A percentile compares a stretch with the other conserved stretches of the same genome.
Evolutionary conservation across 2,113 vertebrate species (phyloP).

Genomic region (Gadus chalcogrammus): DNA sequence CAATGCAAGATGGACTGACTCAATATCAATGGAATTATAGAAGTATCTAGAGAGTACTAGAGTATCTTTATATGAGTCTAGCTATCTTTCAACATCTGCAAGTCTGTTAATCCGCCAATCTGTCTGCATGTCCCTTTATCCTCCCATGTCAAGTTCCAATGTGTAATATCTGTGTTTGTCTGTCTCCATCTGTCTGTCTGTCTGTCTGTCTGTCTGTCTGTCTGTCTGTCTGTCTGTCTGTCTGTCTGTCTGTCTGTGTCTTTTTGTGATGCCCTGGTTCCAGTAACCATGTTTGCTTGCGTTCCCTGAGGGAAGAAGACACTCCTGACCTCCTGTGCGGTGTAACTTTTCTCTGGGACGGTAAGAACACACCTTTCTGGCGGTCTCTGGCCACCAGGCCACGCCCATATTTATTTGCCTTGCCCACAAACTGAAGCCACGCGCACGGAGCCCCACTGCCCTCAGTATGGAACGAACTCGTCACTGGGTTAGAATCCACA

Average conservation of each 20-base stretch:
- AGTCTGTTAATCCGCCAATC: slow-evolving; percentile 4
- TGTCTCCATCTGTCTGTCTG: no score
- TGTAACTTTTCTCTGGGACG: slow-evolving; percentile 34
- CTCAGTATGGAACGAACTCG: no score
- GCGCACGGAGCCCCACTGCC: no score
- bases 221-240: not conserved
- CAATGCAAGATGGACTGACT: not conserved
- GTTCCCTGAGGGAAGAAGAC: slow-evolving; percentile 42
- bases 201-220: not conserved
- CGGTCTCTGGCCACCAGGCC: slow-evolving; percentile 1
- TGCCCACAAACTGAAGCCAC: no score
- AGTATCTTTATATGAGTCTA: not conserved
- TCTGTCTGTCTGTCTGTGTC: not conserved
- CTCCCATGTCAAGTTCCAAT: no score
- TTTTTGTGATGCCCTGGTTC: slow-evolving; percentile 6
- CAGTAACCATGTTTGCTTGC: slow-evolving; percentile 9
- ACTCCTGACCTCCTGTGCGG: slow-evolving; percentile 42
- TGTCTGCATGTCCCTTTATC: not conserved
- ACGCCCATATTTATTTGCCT: no score
- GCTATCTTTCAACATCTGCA: slow-evolving; percentile 18
- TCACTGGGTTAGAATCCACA: no score
- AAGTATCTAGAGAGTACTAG: no score
- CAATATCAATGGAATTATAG: not conserved
- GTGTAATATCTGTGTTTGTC: no score
- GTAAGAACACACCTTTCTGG: slow-evolving; percentile 1